Evolutionary conservation across 92 coral and sea anemone species (phyloP).

Genomic region (Epizoanthus scotinus): DNA sequence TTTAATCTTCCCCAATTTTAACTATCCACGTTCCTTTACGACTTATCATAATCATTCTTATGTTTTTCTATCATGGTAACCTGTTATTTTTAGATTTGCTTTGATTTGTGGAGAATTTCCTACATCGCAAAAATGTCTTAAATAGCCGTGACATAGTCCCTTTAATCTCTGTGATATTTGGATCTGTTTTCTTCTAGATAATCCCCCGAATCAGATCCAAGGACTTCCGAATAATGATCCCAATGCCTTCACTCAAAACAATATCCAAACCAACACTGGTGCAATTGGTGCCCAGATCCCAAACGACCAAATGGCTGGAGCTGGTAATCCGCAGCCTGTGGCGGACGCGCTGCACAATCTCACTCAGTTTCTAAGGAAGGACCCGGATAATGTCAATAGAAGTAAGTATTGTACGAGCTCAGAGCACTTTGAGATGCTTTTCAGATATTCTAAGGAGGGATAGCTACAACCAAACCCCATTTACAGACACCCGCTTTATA

Average conservation of each 20-base stretch:
- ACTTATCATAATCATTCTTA: too few relatives aligned
- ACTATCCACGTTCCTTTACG: too few relatives aligned
- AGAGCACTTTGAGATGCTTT: neutral
- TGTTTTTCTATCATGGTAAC: too few relatives aligned
- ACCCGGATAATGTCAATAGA: conserved; percentile 12
- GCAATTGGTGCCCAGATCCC: conserved; percentile 36
- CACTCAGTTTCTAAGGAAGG: conserved; percentile 33
- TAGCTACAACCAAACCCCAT: too few relatives aligned
- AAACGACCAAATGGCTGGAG: conserved; percentile 18
- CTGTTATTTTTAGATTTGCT: too few relatives aligned
- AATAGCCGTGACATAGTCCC: too few relatives aligned
- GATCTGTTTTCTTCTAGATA: neutral
- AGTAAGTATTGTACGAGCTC: neutral
- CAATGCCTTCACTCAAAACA: neutral
- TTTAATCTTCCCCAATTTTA: too few relatives aligned
- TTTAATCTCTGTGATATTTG: neutral
- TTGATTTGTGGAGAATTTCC: too few relatives aligned
- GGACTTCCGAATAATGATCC: conserved; percentile 25
- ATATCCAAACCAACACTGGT: neutral
- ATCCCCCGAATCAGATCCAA: conserved; percentile 33
- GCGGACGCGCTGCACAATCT: conserved; percentile 24
- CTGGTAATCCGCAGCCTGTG: conserved; percentile 12
- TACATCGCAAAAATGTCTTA: too few relatives aligned
- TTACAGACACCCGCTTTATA: too few relatives aligned
- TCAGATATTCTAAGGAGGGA: too few relatives aligned